Conservation (phyloP, 2,888 invertebrate genomes). For the Eupithecia insigniata region DNA sequence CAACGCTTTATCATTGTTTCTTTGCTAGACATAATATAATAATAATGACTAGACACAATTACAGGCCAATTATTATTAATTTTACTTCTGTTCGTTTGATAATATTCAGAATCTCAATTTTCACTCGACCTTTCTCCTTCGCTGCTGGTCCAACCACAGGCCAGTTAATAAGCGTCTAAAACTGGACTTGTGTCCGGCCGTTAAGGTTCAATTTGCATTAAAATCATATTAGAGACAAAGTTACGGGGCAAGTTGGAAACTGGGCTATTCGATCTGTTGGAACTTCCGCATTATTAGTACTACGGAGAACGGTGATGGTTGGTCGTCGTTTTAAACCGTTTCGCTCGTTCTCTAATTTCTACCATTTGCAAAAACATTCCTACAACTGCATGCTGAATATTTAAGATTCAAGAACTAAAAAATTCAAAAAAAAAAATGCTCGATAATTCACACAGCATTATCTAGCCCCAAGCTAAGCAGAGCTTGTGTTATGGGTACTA, state of each 20-base stretch:
- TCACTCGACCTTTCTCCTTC: neutral
- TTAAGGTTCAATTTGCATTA: conserved; percentile 15
- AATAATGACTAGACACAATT: neutral
- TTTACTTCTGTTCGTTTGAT: neutral
- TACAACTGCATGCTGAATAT: too few species aligned
- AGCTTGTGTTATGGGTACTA: too few species aligned
- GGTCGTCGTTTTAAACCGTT: neutral
- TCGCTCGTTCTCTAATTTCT: neutral
- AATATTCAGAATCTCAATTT: neutral
- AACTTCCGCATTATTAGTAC: conserved; percentile 9
- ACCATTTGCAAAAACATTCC: neutral
- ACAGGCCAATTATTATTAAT: neutral
- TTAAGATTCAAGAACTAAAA: too few species aligned
- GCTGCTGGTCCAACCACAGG: neutral
- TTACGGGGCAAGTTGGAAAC: conserved; percentile 10
- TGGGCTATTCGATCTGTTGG: conserved; percentile 11
- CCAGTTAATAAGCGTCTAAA: conserved; percentile 11
- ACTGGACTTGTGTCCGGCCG: conserved; percentile 1
- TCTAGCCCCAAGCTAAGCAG: too few species aligned
- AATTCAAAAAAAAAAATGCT: too few species aligned
- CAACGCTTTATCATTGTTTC: too few species aligned
- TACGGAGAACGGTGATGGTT: neutral
- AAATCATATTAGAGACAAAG: conserved; percentile 13
- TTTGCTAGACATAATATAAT: too few species aligned
- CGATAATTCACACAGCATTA: too few species aligned